Base-by-base conservation (phyloP, 2,113 vertebrate species). In the Pycnonotus jocosus region DNA sequence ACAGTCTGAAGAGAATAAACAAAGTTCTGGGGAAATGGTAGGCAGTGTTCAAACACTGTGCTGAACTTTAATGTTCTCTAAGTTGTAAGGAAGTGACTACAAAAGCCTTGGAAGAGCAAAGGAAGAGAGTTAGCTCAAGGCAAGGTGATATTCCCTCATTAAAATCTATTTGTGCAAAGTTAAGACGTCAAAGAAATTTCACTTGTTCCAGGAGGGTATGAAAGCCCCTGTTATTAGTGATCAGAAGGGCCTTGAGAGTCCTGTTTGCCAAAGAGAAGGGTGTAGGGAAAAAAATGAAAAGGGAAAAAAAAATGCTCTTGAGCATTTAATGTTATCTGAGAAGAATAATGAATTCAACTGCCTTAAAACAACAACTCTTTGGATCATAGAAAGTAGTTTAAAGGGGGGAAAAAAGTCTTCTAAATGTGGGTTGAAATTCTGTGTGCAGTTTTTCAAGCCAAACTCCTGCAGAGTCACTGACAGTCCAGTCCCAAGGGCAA, bases 141-240 rank as follows among this genome's bases (percentile, higher is more conserved):
- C 90, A 97, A 97, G 96, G 95, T 97, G 94, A 95, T 97, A 91
- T 91, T 96, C 85, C 77, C 90, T 97, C 86, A 95, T 97, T 97
- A 96, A 97, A 97, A 96, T 92, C 96, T 91, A 54, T 95, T 96
- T 86, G 91, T 69, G 86, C 81, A 68, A 96, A 95, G 93, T 90
- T 90, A 93, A 95, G 89, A 78, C 1, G 92, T 93, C 88, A 93
- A 93, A 95, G 85, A 90, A 76, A 89, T 92, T 88, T 83, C 79
- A 69, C 84, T 91, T 94, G 86, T 95, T 96, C 87, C 90, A 80
- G 77, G 57, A 92, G 64, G 66, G 73, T 66, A 95, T 92, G 92
- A 96, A 97, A 95, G 88, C 66, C 80, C 71, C 24, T 3, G 77
- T 82, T 94, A 88, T 83, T 81, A 70, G 77, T 69, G 86, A 97